Percentiles rank a stretch among this genome's conserved stretches.
Conservation (phyloP, 1,140 invertebrate species). For the Macrotrachela quadricornifera region DNA sequence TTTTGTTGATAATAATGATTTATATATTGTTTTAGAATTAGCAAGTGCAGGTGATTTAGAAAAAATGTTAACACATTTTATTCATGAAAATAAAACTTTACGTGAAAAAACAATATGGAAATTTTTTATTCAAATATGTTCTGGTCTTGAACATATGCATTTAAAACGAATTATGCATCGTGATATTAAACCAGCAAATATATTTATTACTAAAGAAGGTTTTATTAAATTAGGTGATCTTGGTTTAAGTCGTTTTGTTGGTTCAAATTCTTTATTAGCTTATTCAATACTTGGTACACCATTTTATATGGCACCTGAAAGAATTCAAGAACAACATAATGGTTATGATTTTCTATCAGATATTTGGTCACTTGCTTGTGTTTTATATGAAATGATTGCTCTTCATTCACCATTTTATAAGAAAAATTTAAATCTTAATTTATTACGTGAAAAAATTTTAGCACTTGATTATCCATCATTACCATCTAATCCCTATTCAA, state of each 20-base stretch:
- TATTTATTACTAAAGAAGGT: constrained; percentile 33
- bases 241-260: constrained; percentile 47
- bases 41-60: constrained; percentile 6
- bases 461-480: constrained; percentile 45
- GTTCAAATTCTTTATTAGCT: constrained; percentile 40
- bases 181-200: constrained; percentile 50
- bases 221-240: constrained; percentile 54
- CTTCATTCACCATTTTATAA: constrained; percentile 47
- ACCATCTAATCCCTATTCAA: constrained; percentile 40
- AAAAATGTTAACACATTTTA: constrained; percentile 33
- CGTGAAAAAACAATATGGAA: constrained; percentile 55
- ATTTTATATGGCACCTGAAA: constrained; percentile 61
- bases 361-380: constrained; percentile 55
- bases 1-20: constrained; percentile 47
- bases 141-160: constrained; percentile 35
- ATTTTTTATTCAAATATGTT: constrained; percentile 52
- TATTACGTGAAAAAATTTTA: constrained; percentile 44
- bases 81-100: constrained; percentile 40
- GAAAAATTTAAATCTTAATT: constrained; percentile 44
- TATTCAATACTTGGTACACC: constrained; percentile 49
- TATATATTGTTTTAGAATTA: constrained; percentile 44
- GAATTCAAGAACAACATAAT: constrained; percentile 47
- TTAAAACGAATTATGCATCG: constrained; percentile 96
- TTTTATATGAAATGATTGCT: constrained; percentile 54
- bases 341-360: constrained; percentile 58